Evolutionary conservation across 2,113 vertebrate genomes (phyloP).

Genomic region (zebrafish (Danio rerio)): GRCz12tu NC_133188.1:37444501-37445000

Average conservation of each 20-base stretch:
- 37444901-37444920: background rate
- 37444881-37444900: background rate
- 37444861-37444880: conserved; percentile 21
- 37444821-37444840: conserved; percentile 51
- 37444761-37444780: conserved; percentile 61
- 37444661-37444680: conserved; percentile 78
- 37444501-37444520: background rate
- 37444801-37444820: conserved; percentile 68
- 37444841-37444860: conserved; percentile 18
- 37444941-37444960: background rate
- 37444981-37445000: conserved; percentile 22
- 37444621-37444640: conserved; percentile 67
- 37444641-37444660: conserved; percentile 67
- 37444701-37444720: conserved; percentile 78
- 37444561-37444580: background rate
- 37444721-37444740: conserved; percentile 63
- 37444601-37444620: conserved; percentile 56
- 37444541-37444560: conserved; percentile 22
- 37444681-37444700: conserved; percentile 78
- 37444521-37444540: background rate
- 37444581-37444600: conserved; percentile 55
- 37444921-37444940: background rate
- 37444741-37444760: conserved; percentile 61
- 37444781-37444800: conserved; percentile 68
- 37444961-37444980: conserved; percentile 33